Conservation (phyloP, 2,888 invertebrate genomes). For the Anoplius nigerrimus region DNA sequence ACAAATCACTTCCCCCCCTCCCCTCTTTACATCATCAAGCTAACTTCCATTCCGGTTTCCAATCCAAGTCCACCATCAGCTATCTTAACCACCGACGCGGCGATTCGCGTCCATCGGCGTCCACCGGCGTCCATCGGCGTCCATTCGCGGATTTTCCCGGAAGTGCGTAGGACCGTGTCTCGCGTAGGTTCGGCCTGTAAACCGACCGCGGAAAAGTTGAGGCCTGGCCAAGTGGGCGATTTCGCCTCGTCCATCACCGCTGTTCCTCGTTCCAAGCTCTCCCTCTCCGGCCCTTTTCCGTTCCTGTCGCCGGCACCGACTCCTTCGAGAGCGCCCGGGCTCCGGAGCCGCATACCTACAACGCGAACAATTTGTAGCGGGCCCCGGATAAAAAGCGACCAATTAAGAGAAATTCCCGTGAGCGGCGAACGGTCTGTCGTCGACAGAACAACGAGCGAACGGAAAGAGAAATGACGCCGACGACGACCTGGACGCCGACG, state of each 20-base stretch:
- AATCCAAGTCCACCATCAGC: too few relatives aligned
- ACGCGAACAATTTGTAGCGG: conserved; percentile 69
- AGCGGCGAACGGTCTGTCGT: conserved; percentile 23
- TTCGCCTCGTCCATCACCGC: conserved; percentile 53
- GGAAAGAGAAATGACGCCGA: neutral
- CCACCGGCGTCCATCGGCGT: too few relatives aligned
- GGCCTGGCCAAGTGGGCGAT: conserved; percentile 18
- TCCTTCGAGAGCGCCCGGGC: neutral
- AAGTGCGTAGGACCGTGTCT: conserved; percentile 11
- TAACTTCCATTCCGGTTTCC: too few relatives aligned
- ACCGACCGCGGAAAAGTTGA: conserved; percentile 8
- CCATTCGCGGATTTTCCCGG: conserved; percentile 32
- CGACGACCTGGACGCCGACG: too few relatives aligned
- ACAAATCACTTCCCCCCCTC: too few relatives aligned
- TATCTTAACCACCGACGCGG: too few relatives aligned
- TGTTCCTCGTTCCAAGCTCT: conserved; percentile 38
- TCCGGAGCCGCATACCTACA: conserved; percentile 63
- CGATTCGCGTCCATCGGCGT: too few relatives aligned
- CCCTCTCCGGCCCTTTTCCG: conserved; percentile 27
- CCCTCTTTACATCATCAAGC: too few relatives aligned
- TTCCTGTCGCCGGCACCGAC: too few relatives aligned
- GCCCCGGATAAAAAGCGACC: conserved; percentile 64
- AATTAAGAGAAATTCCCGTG: conserved; percentile 69
- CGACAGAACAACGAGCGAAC: conserved; percentile 18
- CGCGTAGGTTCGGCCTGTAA: too few relatives aligned